phyloP scores from a whole-genome alignment of 2,113 vertebrate species.

The Dipodomys ordii region DNA sequence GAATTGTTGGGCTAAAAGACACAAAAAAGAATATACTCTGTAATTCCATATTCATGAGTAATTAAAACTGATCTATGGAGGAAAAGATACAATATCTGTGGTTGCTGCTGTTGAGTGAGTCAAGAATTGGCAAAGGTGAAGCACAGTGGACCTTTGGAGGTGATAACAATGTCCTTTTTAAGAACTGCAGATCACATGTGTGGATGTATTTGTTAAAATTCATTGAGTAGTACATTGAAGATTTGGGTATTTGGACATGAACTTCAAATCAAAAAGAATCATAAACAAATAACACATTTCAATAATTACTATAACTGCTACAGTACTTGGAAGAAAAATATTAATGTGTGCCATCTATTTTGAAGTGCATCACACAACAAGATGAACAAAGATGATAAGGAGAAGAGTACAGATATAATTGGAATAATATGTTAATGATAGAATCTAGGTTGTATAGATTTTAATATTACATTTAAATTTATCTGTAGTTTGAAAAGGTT shows the following conservation, averaged over 20 bases:
- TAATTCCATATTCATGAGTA: background rate
- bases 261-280: background rate
- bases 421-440: background rate
- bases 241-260: background rate
- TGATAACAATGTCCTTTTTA: background rate
- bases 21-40: background rate
- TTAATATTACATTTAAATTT: conserved; percentile 3
- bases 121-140: background rate
- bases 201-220: conserved; percentile 28
- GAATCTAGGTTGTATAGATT: background rate
- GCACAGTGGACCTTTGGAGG: background rate
- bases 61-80: background rate
- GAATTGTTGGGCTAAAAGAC: background rate
- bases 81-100: background rate
- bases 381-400: background rate
- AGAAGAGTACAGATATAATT: background rate
- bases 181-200: background rate
- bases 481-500: background rate
- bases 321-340: background rate
- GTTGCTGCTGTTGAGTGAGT: background rate
- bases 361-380: conserved; percentile 8
- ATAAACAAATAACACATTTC: background rate
- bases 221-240: background rate
- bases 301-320: background rate
- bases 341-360: background rate